These are phyloP conservation scores for Andrena fulva DNA, from an alignment of 2,888 invertebrate genomes.

Conservation along the genomic window DNA sequence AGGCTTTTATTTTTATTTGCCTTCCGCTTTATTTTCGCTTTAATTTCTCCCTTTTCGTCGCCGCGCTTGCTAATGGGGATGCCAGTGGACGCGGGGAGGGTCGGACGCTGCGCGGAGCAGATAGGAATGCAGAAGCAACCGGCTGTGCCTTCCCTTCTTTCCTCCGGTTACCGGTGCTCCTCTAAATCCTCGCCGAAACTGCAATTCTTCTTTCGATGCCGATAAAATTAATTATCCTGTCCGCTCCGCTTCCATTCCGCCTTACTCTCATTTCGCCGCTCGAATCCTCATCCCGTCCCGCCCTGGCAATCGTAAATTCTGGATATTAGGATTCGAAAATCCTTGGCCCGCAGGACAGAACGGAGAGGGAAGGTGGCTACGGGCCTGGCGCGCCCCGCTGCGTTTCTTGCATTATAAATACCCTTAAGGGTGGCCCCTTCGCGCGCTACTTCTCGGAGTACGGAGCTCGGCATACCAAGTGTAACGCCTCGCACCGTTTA, in stretches of 20 bases:
- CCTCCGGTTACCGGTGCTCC: slow-evolving; percentile 23
- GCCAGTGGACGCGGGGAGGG: slow-evolving; percentile 26
- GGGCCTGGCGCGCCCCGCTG: background rate
- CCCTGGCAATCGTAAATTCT: slow-evolving; percentile 55
- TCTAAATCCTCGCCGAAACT: slow-evolving; percentile 64
- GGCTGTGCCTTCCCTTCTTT: slow-evolving; percentile 43
- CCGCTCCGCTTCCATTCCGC: slow-evolving; percentile 48
- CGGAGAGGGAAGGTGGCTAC: background rate
- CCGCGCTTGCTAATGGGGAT: slow-evolving; percentile 69
- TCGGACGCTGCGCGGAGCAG: slow-evolving; percentile 42
- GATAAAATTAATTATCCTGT: slow-evolving; percentile 72
- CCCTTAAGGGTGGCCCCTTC: background rate
- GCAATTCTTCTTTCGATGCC: slow-evolving; percentile 67
- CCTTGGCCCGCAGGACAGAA: background rate
- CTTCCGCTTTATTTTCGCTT: slow-evolving; percentile 71
- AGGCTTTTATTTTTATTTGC: slow-evolving; percentile 70
- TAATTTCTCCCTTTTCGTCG: slow-evolving; percentile 75
- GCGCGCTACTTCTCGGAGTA: background rate
- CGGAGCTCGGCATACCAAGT: background rate
- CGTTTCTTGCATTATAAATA: slow-evolving; percentile 21
- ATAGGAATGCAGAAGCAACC: slow-evolving; percentile 53
- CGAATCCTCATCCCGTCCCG: slow-evolving; percentile 22
- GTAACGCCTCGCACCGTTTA: background rate
- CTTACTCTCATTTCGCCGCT: slow-evolving; percentile 36
- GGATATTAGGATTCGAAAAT: slow-evolving; percentile 51